phyloP scores from a whole-genome alignment of 2,797 vertebrate genomes.

The Cuculus canorus region DNA sequence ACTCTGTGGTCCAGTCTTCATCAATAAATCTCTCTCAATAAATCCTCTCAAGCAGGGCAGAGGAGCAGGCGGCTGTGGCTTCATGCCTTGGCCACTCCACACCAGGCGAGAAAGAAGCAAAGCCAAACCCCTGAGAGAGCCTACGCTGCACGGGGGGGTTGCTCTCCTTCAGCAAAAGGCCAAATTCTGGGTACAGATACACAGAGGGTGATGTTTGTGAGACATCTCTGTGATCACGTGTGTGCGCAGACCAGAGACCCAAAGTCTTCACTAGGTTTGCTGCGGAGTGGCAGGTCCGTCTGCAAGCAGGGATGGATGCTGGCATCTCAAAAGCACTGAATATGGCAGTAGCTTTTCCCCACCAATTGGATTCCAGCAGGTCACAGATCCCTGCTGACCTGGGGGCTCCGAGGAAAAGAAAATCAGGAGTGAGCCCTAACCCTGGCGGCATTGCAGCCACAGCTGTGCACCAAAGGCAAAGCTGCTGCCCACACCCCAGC shows the following conservation, averaged over 20 bases:
- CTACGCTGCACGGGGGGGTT: not conserved
- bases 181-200: not conserved
- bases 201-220: rapidly evolving
- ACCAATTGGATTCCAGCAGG: not conserved
- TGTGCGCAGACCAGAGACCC: rapidly evolving
- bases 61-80: not conserved
- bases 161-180: not conserved
- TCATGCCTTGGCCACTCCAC: not conserved
- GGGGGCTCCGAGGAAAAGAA: not conserved
- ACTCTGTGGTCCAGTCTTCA: not conserved
- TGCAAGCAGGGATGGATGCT: not conserved
- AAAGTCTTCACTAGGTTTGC: rapidly evolving
- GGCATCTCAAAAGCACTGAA: not conserved
- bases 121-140: not conserved
- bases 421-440: not conserved
- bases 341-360: not conserved
- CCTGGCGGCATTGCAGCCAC: not conserved
- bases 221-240: not conserved
- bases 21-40: slow-evolving; percentile 21
- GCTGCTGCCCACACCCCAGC: not conserved
- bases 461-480: rapidly evolving
- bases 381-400: too few species aligned
- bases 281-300: not conserved
- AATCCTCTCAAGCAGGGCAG: not conserved
- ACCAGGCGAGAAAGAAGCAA: rapidly evolving